Conservation (phyloP, 2,113 vertebrate genomes). For the Pelecanoides urinatrix region DNA sequence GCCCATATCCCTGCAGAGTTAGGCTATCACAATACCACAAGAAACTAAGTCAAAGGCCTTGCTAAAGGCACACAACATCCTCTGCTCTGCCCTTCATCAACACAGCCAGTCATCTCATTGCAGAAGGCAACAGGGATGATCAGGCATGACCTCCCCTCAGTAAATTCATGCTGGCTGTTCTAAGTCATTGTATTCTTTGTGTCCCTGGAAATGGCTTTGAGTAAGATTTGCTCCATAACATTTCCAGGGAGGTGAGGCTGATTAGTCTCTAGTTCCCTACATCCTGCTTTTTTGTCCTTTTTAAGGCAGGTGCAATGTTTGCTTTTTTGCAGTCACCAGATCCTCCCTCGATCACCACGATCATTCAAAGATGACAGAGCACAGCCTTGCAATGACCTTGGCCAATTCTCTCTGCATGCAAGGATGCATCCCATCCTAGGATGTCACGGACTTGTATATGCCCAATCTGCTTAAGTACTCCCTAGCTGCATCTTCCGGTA, state of each 20-base stretch:
- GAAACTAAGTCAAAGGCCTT: background rate
- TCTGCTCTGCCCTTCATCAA: background rate
- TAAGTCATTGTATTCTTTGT: background rate
- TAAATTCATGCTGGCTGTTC: background rate
- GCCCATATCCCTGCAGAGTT: background rate
- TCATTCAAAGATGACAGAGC: background rate
- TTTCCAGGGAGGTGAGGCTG: background rate
- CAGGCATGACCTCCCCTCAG: background rate
- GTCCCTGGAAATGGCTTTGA: background rate
- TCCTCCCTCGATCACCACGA: background rate
- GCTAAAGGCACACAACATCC: background rate
- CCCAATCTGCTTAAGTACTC: background rate
- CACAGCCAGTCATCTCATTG: background rate
- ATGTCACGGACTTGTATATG: background rate
- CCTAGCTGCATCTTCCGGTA: background rate
- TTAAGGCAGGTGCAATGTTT: background rate
- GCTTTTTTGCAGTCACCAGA: background rate
- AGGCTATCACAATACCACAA: background rate
- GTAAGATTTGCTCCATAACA: background rate
- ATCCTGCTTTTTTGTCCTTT: background rate
- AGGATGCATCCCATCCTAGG: background rate
- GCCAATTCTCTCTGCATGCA: background rate
- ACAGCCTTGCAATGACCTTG: background rate
- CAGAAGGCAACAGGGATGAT: background rate
- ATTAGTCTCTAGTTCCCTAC: background rate